Evolutionary conservation across 2,888 invertebrate genomes (phyloP).

Genomic region (Machimus atricapillus): DNA sequence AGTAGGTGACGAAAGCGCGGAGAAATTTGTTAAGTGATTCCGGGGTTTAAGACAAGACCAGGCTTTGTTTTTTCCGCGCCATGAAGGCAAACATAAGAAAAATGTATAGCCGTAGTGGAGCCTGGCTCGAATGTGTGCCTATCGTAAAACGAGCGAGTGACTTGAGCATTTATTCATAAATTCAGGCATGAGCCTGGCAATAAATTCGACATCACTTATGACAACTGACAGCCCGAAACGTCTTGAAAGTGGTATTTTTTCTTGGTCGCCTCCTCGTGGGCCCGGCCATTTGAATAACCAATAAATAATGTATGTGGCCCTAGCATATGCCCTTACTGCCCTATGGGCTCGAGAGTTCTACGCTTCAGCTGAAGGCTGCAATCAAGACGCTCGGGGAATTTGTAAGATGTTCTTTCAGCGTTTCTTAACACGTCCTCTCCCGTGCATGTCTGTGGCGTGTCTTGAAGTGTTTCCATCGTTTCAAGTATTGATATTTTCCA

Average conservation of each 20-base stretch:
- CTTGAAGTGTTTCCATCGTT: background rate
- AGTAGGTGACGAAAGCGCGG: background rate
- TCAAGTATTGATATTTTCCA: background rate
- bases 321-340: background rate
- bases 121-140: background rate
- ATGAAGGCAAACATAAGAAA: background rate
- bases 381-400: slow-evolving; percentile 7
- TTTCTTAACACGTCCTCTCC: slow-evolving; percentile 2
- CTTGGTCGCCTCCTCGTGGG: background rate
- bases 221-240: slow-evolving; percentile 18
- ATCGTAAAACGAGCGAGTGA: background rate
- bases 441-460: background rate
- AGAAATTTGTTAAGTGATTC: slow-evolving; percentile 25
- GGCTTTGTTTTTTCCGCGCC: background rate
- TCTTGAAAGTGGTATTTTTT: slow-evolving; percentile 14
- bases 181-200: slow-evolving; percentile 16
- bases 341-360: background rate
- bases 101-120: background rate
- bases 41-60: background rate
- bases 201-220: slow-evolving; percentile 30
- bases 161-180: slow-evolving; percentile 20
- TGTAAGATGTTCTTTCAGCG: slow-evolving; percentile 6
- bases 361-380: background rate
- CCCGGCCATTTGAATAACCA: slow-evolving; percentile 17
- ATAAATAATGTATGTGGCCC: slow-evolving; percentile 22